Conservation (phyloP, 1,140 invertebrate species). For the Temnothorax nylanderi region DNA sequence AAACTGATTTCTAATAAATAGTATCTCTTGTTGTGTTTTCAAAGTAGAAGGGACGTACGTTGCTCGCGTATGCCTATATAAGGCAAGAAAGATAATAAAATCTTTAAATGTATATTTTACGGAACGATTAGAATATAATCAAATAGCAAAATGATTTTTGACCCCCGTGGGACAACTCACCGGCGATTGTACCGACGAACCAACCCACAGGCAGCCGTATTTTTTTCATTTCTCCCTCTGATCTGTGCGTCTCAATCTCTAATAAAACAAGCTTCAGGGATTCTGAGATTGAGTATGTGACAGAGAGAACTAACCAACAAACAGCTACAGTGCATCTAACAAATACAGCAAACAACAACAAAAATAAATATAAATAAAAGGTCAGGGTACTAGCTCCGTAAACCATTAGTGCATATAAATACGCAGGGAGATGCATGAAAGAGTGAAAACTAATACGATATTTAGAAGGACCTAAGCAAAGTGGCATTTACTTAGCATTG, state of each 20-base stretch:
- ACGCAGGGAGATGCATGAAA: slow-evolving; percentile 66
- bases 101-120: background rate
- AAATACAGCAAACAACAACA: slow-evolving; percentile 86
- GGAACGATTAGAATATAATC: slow-evolving; percentile 41
- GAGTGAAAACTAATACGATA: slow-evolving; percentile 62
- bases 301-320: slow-evolving; percentile 85
- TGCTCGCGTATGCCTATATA: background rate
- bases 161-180: slow-evolving; percentile 85
- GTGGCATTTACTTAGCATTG: slow-evolving; percentile 66
- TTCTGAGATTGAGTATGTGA: slow-evolving; percentile 85
- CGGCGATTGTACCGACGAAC: slow-evolving; percentile 81
- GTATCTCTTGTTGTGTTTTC: slow-evolving; percentile 24
- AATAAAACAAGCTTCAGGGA: slow-evolving; percentile 85
- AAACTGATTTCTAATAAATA: slow-evolving; percentile 71
- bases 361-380: slow-evolving; percentile 85
- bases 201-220: slow-evolving; percentile 85
- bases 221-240: slow-evolving; percentile 83
- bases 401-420: slow-evolving; percentile 74
- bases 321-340: slow-evolving; percentile 86
- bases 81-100: background rate
- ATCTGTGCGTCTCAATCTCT: slow-evolving; percentile 84
- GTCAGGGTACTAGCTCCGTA: slow-evolving; percentile 77
- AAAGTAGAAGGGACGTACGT: background rate
- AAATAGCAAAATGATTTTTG: slow-evolving; percentile 78
- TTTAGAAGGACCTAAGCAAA: slow-evolving; percentile 67